Conservation (phyloP, 2,888 invertebrate species). For the Acanthococcus lagerstroemiae region DNA sequence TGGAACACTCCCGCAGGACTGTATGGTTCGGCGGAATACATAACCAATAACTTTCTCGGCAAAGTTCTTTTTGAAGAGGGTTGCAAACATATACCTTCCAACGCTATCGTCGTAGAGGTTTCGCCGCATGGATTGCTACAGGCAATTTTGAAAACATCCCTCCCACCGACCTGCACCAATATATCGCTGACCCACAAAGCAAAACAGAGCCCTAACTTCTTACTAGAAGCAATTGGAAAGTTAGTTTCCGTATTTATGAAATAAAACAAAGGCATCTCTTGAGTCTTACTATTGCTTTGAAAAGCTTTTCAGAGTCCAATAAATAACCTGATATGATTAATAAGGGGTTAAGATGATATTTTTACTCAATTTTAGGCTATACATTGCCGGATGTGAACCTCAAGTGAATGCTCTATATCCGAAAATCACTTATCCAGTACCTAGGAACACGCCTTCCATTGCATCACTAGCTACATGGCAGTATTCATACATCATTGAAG, state of each 20-base stretch:
- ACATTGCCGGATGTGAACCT: constrained; percentile 63
- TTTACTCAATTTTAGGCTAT: too few relatives aligned
- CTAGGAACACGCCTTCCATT: constrained; percentile 72
- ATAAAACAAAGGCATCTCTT: too few relatives aligned
- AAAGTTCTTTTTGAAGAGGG: constrained; percentile 76
- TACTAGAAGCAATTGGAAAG: constrained; percentile 45
- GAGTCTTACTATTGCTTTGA: too few relatives aligned
- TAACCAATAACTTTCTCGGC: constrained; percentile 55
- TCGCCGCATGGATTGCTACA: constrained; percentile 84
- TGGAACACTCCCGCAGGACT: constrained; percentile 51
- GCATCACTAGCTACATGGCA: constrained; percentile 77
- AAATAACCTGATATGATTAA: too few relatives aligned
- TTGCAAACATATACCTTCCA: constrained; percentile 61
- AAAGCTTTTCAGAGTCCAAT: too few relatives aligned
- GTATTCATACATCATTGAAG: too few relatives aligned
- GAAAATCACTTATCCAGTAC: constrained; percentile 65
- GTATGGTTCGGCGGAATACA: constrained; percentile 55
- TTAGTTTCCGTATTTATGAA: too few relatives aligned
- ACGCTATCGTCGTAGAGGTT: constrained; percentile 77
- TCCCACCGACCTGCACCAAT: constrained; percentile 41
- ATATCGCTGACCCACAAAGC: constrained; percentile 24
- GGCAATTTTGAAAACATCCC: constrained; percentile 69
- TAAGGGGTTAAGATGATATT: too few relatives aligned
- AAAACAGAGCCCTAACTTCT: constrained; percentile 43
- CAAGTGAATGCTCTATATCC: constrained; percentile 67